A percentile compares a stretch with the other conserved stretches of the same genome.
Conservation (phyloP, 64 coral and sea anemone genomes). For the Cladopsammia gracilis region DNA sequence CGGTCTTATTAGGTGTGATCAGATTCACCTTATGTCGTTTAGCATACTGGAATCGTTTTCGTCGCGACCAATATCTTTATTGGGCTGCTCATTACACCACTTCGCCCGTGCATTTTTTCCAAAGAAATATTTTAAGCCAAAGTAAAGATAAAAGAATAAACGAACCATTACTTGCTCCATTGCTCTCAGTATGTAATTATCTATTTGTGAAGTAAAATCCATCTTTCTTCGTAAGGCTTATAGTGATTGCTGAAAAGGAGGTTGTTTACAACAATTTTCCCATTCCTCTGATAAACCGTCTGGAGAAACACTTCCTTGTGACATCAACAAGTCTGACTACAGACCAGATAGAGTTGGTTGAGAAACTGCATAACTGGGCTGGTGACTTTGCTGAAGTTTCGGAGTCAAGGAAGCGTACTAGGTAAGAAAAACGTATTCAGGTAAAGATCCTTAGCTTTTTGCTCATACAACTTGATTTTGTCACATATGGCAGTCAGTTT, state of each 20-base stretch:
- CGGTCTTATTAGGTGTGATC: too few relatives aligned
- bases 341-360: conserved; percentile 47
- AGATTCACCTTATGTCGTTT: too few relatives aligned
- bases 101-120: background rate
- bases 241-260: conserved; percentile 93
- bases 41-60: too few relatives aligned
- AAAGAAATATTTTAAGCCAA: background rate
- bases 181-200: background rate
- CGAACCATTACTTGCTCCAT: background rate
- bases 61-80: too few relatives aligned
- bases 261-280: conserved; percentile 92
- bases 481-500: background rate
- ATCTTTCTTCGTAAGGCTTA: conserved; percentile 50
- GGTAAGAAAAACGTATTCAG: background rate
- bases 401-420: background rate
- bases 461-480: background rate
- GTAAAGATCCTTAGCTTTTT: too few relatives aligned
- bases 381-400: conserved; percentile 55
- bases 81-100: background rate
- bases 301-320: conserved; percentile 94
- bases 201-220: background rate
- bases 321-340: conserved; percentile 76
- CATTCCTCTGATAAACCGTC: conserved; percentile 92
- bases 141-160: background rate
- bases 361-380: conserved; percentile 59